Percentiles rank a stretch among this genome's conserved stretches.
phyloP scores from a whole-genome alignment of 2,888 invertebrate genomes.

The Aplocera efformata region DNA sequence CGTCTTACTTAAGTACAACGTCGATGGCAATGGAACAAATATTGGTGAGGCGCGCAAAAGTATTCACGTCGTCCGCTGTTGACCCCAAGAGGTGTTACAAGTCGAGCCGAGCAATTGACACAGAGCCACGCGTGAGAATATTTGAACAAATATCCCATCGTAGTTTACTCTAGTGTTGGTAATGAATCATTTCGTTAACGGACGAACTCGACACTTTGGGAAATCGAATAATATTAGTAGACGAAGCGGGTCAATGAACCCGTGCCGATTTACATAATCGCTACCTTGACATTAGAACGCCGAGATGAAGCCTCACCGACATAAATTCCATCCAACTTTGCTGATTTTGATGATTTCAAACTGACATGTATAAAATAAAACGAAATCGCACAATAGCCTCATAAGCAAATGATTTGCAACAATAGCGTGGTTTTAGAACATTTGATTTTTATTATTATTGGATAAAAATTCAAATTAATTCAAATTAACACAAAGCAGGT shows the following conservation, averaged over 20 bases:
- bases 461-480: constrained; percentile 30
- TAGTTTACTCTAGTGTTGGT: constrained; percentile 70
- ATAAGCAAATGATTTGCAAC: constrained; percentile 29
- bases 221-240: constrained; percentile 54
- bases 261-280: constrained; percentile 58
- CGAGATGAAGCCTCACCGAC: constrained; percentile 17
- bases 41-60: constrained; percentile 60
- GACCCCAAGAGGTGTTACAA: constrained; percentile 74
- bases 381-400: constrained; percentile 13
- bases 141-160: constrained; percentile 72
- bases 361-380: background rate
- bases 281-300: constrained; percentile 37
- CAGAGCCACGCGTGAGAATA: constrained; percentile 73
- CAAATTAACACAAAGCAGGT: constrained; percentile 23
- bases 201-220: constrained; percentile 62
- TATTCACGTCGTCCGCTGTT: constrained; percentile 44
- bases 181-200: constrained; percentile 77
- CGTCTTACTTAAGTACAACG: constrained; percentile 43
- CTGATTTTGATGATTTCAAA: constrained; percentile 7
- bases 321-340: constrained; percentile 13
- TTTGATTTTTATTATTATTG: constrained; percentile 17
- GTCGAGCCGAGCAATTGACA: constrained; percentile 66
- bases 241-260: constrained; percentile 48
- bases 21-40: constrained; percentile 58
- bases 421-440: constrained; percentile 10